Evolutionary conservation across 1,140 invertebrate genomes (phyloP), one percentile per base, ranked within the genome.

Genomic region (Cyrtorhinus lividipennis): DNA sequence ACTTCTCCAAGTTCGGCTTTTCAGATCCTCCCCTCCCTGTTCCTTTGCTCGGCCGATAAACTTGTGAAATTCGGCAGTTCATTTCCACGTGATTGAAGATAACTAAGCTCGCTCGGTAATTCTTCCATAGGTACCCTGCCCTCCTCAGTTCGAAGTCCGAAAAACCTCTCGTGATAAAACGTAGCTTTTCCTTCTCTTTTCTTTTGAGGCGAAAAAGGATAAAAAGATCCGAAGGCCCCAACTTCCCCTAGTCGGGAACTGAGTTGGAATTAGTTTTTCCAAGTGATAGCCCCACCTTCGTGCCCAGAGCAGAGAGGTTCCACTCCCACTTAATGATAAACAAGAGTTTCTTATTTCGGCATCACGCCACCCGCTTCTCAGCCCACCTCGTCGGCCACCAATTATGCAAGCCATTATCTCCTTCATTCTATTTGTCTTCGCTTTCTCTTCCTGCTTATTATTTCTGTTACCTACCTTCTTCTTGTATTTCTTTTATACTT

Each of bases 401-500:
- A 44, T 44, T n/a, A 44, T 44, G 8, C 38, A 8, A 44, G 38
- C 38, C 38, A 44, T 18, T 61, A 20, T 30, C 27, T 61, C 59
- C 27, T 30, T 61, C 27, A 22, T 30, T 61, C 59, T 27, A 25
- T 61, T 27, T 61, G 23, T 61, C 59, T n/a, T n/a, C n/a, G n/a
- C n/a, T n/a, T n/a, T n/a, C n/a, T n/a, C n/a, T n/a, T n/a, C n/a
- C n/a, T n/a, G n/a, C n/a, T n/a, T n/a, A n/a, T n/a, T n/a, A n/a
- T n/a, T n/a, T n/a, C n/a, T n/a, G n/a, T n/a, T n/a, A n/a, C n/a
- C n/a, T n/a, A n/a, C n/a, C n/a, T n/a, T n/a, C n/a, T n/a, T n/a
- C n/a, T n/a, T n/a, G n/a, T n/a, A n/a, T n/a, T n/a, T n/a, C n/a
- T n/a, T n/a, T n/a, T n/a, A n/a, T n/a, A n/a, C n/a, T n/a, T n/a